phyloP scores from a whole-genome alignment of 2,888 invertebrate species.

The Iphiclides podalirius region DNA sequence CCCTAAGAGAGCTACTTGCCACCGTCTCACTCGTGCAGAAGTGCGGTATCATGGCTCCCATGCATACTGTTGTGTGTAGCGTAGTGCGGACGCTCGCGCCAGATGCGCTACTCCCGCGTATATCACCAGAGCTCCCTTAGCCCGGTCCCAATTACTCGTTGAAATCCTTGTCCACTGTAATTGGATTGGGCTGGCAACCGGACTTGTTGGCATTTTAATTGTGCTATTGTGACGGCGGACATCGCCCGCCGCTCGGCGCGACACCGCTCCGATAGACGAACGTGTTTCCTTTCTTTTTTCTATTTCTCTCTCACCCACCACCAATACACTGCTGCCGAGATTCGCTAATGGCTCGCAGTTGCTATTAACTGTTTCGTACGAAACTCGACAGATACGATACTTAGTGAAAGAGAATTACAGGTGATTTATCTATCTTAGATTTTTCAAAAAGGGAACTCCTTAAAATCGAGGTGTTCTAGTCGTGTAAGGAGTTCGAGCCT shows the following conservation, averaged over 20 bases:
- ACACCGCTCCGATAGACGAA: slow-evolving; percentile 58
- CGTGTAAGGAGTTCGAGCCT: too few species aligned
- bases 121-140: slow-evolving; percentile 58
- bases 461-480: too few species aligned
- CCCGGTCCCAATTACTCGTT: slow-evolving; percentile 75
- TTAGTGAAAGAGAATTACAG: too few species aligned
- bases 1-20: too few species aligned
- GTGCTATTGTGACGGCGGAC: slow-evolving; percentile 77
- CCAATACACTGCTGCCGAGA: slow-evolving; percentile 34
- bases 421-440: too few species aligned
- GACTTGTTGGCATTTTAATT: slow-evolving; percentile 81
- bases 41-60: too few species aligned
- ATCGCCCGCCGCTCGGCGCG: too few species aligned
- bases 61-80: too few species aligned
- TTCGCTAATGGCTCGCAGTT: slow-evolving; percentile 41
- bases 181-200: slow-evolving; percentile 77
- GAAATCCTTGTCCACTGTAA: slow-evolving; percentile 78
- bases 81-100: slow-evolving; percentile 35
- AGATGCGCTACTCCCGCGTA: slow-evolving; percentile 54
- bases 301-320: slow-evolving; percentile 44
- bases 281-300: slow-evolving; percentile 41
- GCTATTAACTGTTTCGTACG: slow-evolving; percentile 34
- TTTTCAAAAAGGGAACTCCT: too few species aligned
- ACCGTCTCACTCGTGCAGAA: too few species aligned
- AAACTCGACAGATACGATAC: too few species aligned